Conservation (phyloP, 2,797 vertebrate genomes). For the Naso thynnoides region DNA sequence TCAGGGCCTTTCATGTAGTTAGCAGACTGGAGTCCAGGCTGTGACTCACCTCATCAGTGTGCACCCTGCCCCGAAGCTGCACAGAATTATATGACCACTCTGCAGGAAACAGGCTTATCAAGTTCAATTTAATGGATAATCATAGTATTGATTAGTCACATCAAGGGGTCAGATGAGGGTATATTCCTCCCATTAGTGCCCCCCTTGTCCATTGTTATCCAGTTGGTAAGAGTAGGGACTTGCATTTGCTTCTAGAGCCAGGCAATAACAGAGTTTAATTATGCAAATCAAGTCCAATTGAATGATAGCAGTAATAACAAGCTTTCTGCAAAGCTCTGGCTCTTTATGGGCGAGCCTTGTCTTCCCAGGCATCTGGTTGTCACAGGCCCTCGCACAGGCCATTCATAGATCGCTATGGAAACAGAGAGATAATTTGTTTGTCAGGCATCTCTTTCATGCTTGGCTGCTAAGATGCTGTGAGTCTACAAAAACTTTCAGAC, state of each 20-base stretch:
- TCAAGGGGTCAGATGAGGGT: slow-evolving; percentile 50
- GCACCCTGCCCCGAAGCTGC: slow-evolving; percentile 50
- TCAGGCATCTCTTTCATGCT: slow-evolving; percentile 74
- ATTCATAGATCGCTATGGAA: slow-evolving; percentile 82
- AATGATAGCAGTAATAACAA: slow-evolving; percentile 87
- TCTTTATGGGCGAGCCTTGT: slow-evolving; percentile 79
- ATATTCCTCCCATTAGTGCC: slow-evolving; percentile 40
- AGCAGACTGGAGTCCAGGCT: slow-evolving; percentile 49
- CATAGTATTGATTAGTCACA: slow-evolving; percentile 64
- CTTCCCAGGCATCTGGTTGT: slow-evolving; percentile 78
- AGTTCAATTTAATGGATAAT: slow-evolving; percentile 69
- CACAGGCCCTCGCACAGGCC: slow-evolving; percentile 70
- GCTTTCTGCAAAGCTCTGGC: slow-evolving; percentile 74
- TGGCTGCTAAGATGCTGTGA: slow-evolving; percentile 61
- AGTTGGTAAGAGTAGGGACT: slow-evolving; percentile 60
- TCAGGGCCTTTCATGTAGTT: slow-evolving; percentile 65
- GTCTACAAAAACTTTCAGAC: slow-evolving; percentile 65
- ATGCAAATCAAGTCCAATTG: slow-evolving; percentile 86
- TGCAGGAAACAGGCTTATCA: slow-evolving; percentile 60
- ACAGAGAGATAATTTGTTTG: slow-evolving; percentile 76
- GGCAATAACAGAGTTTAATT: slow-evolving; percentile 80
- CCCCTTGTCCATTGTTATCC: slow-evolving; percentile 42
- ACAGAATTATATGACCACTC: slow-evolving; percentile 62
- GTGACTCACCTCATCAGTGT: slow-evolving; percentile 70
- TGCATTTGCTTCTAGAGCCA: slow-evolving; percentile 55